A percentile compares a stretch with the other conserved stretches of the same genome.
Evolutionary conservation across 2,888 invertebrate genomes (phyloP).

Genomic region (Argyra leucocephala): DNA sequence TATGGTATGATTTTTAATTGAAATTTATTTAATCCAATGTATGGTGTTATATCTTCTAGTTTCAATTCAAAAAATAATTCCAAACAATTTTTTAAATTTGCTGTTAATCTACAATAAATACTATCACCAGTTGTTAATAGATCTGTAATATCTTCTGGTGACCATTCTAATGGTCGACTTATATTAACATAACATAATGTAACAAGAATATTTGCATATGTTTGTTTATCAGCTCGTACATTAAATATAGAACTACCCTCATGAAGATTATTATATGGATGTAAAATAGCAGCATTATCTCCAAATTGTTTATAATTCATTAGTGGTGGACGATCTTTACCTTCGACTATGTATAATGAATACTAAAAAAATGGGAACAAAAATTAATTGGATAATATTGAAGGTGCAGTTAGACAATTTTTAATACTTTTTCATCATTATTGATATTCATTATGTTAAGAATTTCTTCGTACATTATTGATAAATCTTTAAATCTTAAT

Average conservation of each 20-base stretch:
- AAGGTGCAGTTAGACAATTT: neutral
- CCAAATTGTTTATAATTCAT: conserved; percentile 39
- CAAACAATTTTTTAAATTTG: conserved; percentile 18
- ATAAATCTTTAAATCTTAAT: conserved; percentile 22
- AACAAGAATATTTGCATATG: conserved; percentile 25
- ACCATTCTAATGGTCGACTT: conserved; percentile 24
- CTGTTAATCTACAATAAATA: conserved; percentile 23
- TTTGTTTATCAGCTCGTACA: conserved; percentile 25
- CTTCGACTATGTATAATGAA: conserved; percentile 16
- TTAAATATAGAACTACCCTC: conserved; percentile 26
- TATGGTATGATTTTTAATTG: conserved; percentile 15
- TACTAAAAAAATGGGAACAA: conserved; percentile 11
- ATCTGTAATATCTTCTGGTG: conserved; percentile 24
- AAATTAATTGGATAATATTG: neutral
- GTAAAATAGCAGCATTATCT: conserved; percentile 40
- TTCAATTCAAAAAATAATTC: conserved; percentile 11
- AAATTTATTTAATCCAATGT: conserved; percentile 25
- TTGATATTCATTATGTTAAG: conserved; percentile 24
- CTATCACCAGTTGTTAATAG: conserved; percentile 27
- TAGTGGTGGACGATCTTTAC: conserved; percentile 38
- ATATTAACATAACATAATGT: conserved; percentile 24
- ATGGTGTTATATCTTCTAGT: conserved; percentile 19
- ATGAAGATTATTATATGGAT: conserved; percentile 27
- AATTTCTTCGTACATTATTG: conserved; percentile 24
- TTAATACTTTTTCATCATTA: conserved; percentile 22